These are phyloP conservation scores for Drosophila prostipennis DNA, from an alignment of 2,888 invertebrate species.

Conservation along the genomic window DNA sequence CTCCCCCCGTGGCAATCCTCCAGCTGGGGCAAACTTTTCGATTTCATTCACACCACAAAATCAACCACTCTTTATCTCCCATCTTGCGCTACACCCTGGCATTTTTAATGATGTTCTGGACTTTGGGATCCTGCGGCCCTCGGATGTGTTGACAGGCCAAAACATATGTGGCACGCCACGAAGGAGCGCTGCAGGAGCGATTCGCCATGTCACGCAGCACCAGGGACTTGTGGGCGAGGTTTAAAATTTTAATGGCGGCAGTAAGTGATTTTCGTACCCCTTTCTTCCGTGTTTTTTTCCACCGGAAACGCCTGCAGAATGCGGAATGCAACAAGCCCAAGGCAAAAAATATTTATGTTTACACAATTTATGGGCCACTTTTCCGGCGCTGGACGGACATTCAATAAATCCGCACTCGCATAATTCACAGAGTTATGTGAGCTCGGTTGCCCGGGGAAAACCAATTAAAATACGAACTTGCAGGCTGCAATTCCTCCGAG, in stretches of 20 bases:
- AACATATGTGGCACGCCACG: conserved; percentile 93
- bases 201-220: conserved; percentile 95
- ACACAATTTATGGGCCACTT: conserved; percentile 67
- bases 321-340: conserved; percentile 24
- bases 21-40: conserved; percentile 57
- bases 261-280: conserved; percentile 85
- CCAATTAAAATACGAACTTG: conserved; percentile 67
- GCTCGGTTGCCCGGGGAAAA: conserved; percentile 43
- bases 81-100: conserved; percentile 38
- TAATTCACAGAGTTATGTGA: conserved; percentile 55
- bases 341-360: conserved; percentile 48
- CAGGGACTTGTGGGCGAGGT: conserved; percentile 92
- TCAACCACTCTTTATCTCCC: conserved; percentile 33
- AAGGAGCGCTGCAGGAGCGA: conserved; percentile 94
- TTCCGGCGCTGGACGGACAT: conserved; percentile 37
- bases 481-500: conserved; percentile 29
- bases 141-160: conserved; percentile 87
- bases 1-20: no score
- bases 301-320: conserved; percentile 24
- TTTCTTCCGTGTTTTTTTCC: no score
- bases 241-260: conserved; percentile 91
- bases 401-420: conserved; percentile 67
- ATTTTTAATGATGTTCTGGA: conserved; percentile 60
- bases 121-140: conserved; percentile 13
- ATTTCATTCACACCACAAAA: conserved; percentile 58